phyloP scores from a whole-genome alignment of 2,113 vertebrate species.

The Rhombomys opimus region DNA sequence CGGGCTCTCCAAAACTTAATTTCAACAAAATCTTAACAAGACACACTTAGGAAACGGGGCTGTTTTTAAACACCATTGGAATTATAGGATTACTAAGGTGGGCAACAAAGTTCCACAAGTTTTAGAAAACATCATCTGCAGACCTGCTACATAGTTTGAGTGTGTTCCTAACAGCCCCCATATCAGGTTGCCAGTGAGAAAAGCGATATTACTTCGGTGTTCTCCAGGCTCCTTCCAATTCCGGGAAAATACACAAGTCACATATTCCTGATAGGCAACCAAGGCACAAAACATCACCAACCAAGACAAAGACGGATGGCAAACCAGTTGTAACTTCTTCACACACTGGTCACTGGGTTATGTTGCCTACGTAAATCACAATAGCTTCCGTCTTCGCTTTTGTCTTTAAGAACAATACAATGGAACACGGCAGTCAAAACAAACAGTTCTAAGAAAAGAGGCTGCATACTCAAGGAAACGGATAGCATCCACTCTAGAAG shows the following conservation, averaged over 20 bases:
- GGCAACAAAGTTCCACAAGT: neutral
- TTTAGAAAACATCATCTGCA: neutral
- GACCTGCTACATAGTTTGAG: neutral
- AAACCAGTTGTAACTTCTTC: neutral
- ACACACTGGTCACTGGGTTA: too few relatives aligned
- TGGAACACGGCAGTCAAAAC: neutral
- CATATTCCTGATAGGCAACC: neutral
- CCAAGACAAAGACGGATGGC: neutral
- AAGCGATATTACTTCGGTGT: neutral
- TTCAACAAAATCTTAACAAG: neutral
- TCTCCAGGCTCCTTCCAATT: neutral
- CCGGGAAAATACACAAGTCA: neutral
- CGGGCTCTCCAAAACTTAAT: neutral
- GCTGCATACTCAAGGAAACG: neutral
- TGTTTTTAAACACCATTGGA: neutral
- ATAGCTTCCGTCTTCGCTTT: neutral
- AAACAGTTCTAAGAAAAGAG: neutral
- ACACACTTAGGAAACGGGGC: neutral
- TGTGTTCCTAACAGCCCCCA: neutral
- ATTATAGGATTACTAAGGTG: fast-evolving
- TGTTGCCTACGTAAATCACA: neutral
- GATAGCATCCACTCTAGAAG: neutral
- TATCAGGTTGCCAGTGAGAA: too few relatives aligned
- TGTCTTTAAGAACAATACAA: neutral
- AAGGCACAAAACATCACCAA: neutral